Conservation (phyloP, 2,113 vertebrate genomes). For the Notothenia coriiceps region DNA sequence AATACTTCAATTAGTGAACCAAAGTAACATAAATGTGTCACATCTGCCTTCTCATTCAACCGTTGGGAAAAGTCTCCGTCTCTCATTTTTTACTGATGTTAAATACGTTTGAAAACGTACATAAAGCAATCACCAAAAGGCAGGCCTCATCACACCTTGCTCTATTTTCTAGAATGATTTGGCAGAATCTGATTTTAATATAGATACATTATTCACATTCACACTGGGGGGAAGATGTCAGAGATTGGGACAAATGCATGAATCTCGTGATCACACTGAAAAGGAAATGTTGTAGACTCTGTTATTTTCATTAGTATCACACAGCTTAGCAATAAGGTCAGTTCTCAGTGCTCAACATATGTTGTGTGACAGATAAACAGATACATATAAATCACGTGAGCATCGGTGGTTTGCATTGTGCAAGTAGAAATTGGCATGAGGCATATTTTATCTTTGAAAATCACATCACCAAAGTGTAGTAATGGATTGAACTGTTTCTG, state of each 20-base stretch:
- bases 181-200: not conserved
- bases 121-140: not conserved
- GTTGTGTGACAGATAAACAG: not conserved
- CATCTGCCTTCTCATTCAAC: too few species aligned
- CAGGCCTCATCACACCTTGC: not conserved
- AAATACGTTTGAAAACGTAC: not conserved
- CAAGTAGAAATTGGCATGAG: too few species aligned
- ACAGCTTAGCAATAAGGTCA: conserved; percentile 1
- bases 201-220: conserved; percentile 20
- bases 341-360: not conserved
- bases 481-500: too few species aligned
- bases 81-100: not conserved
- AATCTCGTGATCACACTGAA: not conserved
- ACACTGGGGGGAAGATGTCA: not conserved
- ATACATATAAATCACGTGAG: not conserved
- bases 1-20: not conserved
- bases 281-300: conserved; percentile 15
- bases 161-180: not conserved
- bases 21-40: too few species aligned
- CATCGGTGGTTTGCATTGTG: too few species aligned
- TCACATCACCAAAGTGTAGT: too few species aligned
- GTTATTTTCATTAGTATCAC: conserved; percentile 27
- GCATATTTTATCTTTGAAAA: too few species aligned
- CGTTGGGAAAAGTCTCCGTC: not conserved
- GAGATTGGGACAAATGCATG: conserved; percentile 1